Evolutionary conservation across 92 coral and sea anemone species (phyloP).

Genomic region (Epizoanthus stellaris): DNA sequence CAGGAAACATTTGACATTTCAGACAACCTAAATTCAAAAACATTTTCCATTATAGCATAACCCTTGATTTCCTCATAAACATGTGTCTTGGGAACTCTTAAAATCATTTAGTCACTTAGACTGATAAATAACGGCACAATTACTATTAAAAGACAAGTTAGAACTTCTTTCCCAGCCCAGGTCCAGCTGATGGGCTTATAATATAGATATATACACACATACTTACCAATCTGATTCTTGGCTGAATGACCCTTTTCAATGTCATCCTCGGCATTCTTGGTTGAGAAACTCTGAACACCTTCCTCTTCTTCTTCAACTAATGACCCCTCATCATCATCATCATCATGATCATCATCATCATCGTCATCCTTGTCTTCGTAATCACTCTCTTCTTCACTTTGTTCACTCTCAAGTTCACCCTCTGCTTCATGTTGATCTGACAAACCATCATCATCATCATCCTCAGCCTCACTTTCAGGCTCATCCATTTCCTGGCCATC

Average conservation of each 20-base stretch:
- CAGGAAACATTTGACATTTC: no score
- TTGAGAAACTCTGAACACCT: slow-evolving; percentile 68
- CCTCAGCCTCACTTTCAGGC: background rate
- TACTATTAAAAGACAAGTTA: no score
- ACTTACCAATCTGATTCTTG: slow-evolving; percentile 85
- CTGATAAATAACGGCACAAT: no score
- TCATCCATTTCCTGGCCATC: background rate
- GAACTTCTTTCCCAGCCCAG: no score
- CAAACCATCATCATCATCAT: background rate
- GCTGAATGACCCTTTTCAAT: slow-evolving; percentile 88
- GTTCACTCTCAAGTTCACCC: background rate
- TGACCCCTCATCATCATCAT: slow-evolving; percentile 37
- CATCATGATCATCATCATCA: slow-evolving; percentile 34
- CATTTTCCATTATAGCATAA: no score
- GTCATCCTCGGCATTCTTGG: slow-evolving; percentile 72
- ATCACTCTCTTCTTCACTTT: slow-evolving; percentile 11
- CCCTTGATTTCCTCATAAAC: no score
- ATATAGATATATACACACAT: no score
- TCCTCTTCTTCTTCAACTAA: slow-evolving; percentile 45
- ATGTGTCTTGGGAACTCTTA: no score
- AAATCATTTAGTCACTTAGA: no score
- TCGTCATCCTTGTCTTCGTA: slow-evolving; percentile 32
- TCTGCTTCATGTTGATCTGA: background rate
- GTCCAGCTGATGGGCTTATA: no score
- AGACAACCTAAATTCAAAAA: no score